Evolutionary conservation across 2,888 invertebrate genomes (phyloP), one percentile per base, ranked within the genome.

Genomic region (Clepsis dumicolana): DNA sequence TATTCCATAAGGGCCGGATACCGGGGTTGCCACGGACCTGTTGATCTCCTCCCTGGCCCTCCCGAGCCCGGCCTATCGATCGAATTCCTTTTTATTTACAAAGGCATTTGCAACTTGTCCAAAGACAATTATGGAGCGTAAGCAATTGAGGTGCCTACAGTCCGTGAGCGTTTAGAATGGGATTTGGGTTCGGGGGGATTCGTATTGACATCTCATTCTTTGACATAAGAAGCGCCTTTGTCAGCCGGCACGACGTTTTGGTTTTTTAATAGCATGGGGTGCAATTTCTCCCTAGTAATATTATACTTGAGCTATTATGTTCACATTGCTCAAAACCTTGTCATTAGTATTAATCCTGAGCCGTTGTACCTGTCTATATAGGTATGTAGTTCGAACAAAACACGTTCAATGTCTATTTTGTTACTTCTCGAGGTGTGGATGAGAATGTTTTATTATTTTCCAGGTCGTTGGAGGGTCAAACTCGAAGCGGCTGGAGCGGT

Each of bases 391-490:
- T 41, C 1, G 38, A 1, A n/a, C 4, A 18, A 7, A 16, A 18
- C 18, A 56, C 21, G 5, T 4, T 35, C 14, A 14, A 24, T 48
- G 5, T 21, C 12, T 61, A 21, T 66, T 41, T 56, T 18, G 61
- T 54, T 32, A 41, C 27, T 41, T 61, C 32, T 54, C 8, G 29
- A 61, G 41, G 59, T 53, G 53, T 41, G 52, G 53, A 60, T 29
- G 44, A 24, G 50, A 60, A 27, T 21, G 44, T 7, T 35, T 50
- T 52, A 14, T 50, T 63, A 38, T 65, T 66, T 66, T 66, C 66
- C 61, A 66, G 61, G 54, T 66, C 66, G 48, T 21, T 54, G 54
- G 61, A 48, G 44, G 48, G 61, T 66, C 61, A 66, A 29, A 53
- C 48, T 48, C 25, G 14, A 10, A 38, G 32, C 61, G 44, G 44